phyloP scores from a whole-genome alignment of 1,140 invertebrate species.

The Phortica variegata region DNA sequence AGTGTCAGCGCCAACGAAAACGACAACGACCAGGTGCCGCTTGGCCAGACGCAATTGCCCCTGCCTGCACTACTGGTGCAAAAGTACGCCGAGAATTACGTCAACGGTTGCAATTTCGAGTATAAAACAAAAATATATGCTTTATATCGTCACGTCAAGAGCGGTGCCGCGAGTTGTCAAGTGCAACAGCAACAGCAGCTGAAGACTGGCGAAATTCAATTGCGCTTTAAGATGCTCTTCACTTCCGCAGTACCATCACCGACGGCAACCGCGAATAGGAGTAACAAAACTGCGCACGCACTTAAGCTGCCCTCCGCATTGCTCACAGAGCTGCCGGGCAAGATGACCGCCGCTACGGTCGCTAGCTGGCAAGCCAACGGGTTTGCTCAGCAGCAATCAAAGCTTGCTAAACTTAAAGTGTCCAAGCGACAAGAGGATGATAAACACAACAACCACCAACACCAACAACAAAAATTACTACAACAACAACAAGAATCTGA shows the following conservation, averaged over 20 bases:
- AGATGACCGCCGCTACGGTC: conserved; percentile 13
- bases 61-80: conserved; percentile 23
- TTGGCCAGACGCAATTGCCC: conserved; percentile 26
- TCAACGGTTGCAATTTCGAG: conserved; percentile 43
- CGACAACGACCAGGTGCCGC: conserved; percentile 18
- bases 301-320: too few species aligned
- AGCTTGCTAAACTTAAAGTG: too few species aligned
- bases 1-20: conserved; percentile 16
- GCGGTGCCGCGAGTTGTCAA: conserved; percentile 45
- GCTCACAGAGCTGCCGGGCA: conserved; percentile 22
- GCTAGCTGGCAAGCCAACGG: conserved; percentile 10
- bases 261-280: conserved; percentile 16
- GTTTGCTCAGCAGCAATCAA: too few species aligned
- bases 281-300: too few species aligned
- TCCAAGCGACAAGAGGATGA: too few species aligned
- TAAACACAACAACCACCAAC: conserved; percentile 12
- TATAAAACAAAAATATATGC: conserved; percentile 55
- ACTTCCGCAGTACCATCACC: conserved; percentile 22
- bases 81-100: conserved; percentile 38
- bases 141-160: conserved; percentile 49
- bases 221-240: conserved; percentile 46
- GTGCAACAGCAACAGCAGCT: conserved; percentile 55
- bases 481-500: too few species aligned
- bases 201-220: conserved; percentile 32
- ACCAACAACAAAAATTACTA: too few species aligned